A percentile compares a stretch with the other conserved stretches of the same genome.
Evolutionary conservation across 2,113 vertebrate genomes (phyloP).

Genomic region (Anthoscopus minutus): DNA sequence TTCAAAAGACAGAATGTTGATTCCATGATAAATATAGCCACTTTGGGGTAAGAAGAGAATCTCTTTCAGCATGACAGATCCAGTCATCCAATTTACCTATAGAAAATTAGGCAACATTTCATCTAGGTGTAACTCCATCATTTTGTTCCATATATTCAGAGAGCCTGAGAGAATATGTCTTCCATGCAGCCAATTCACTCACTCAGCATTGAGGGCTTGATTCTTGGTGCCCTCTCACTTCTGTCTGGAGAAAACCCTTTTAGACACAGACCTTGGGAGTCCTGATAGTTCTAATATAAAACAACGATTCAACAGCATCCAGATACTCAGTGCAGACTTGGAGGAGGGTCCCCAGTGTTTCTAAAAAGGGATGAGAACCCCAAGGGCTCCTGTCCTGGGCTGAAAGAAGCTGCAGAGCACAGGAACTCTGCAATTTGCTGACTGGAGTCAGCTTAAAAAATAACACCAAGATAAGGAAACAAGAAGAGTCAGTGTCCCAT

Average conservation of each 20-base stretch:
- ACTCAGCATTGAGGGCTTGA: neutral
- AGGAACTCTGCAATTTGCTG: neutral
- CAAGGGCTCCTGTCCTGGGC: fast-evolving
- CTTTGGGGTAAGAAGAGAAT: neutral
- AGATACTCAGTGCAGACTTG: neutral
- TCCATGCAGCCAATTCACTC: neutral
- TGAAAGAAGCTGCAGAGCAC: neutral
- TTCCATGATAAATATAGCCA: neutral
- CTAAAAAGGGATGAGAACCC: neutral
- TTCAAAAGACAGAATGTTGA: neutral
- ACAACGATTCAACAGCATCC: neutral
- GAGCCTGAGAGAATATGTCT: neutral
- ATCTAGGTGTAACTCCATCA: neutral
- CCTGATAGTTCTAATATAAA: neutral
- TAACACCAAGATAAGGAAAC: neutral
- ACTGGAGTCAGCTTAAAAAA: neutral
- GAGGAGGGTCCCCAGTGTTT: neutral
- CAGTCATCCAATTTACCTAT: neutral
- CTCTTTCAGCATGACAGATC: neutral
- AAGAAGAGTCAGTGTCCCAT: neutral
- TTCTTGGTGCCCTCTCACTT: neutral
- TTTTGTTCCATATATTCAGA: neutral
- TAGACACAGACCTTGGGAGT: neutral
- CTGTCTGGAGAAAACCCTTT: neutral
- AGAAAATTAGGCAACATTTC: neutral